phyloP scores from a whole-genome alignment of 2,888 invertebrate species.

The Tuta absoluta region DNA sequence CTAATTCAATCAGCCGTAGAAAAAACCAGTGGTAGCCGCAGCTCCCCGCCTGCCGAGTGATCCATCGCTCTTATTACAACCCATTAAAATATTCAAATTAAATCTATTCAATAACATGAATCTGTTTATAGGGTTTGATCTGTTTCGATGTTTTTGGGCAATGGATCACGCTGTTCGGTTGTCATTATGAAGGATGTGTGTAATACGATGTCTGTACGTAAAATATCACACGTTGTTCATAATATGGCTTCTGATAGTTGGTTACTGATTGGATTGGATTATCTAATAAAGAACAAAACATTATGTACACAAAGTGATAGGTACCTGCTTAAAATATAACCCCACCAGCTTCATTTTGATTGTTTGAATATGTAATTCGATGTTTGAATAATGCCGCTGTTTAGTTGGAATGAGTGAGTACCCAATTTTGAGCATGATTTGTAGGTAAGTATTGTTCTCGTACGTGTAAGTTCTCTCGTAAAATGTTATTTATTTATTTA shows the following conservation, averaged over 20 bases:
- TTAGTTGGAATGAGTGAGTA: no score
- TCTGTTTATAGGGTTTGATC: conserved; percentile 19
- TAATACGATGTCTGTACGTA: conserved; percentile 27
- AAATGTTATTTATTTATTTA: no score
- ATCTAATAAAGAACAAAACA: no score
- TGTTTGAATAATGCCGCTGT: conserved; percentile 11
- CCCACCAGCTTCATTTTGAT: conserved; percentile 47
- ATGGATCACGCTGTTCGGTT: conserved; percentile 18
- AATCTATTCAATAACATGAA: conserved; percentile 31
- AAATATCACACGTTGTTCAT: not conserved
- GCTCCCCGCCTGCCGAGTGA: conserved; percentile 59
- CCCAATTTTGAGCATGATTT: no score
- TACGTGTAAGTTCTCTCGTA: no score
- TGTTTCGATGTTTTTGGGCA: conserved; percentile 9
- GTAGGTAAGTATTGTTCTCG: no score
- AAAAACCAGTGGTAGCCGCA: conserved; percentile 62
- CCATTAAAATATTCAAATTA: conserved; percentile 44
- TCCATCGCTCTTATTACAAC: conserved; percentile 49
- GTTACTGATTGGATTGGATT: conserved; percentile 1
- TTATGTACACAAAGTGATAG: no score
- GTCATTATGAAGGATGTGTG: conserved; percentile 10
- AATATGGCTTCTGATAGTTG: not conserved
- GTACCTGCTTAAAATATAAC: no score
- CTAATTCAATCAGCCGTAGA: conserved; percentile 65
- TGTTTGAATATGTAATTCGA: conserved; percentile 6